Evolutionary conservation across 2,797 vertebrate genomes (phyloP).

Genomic region (Alca torda): DNA sequence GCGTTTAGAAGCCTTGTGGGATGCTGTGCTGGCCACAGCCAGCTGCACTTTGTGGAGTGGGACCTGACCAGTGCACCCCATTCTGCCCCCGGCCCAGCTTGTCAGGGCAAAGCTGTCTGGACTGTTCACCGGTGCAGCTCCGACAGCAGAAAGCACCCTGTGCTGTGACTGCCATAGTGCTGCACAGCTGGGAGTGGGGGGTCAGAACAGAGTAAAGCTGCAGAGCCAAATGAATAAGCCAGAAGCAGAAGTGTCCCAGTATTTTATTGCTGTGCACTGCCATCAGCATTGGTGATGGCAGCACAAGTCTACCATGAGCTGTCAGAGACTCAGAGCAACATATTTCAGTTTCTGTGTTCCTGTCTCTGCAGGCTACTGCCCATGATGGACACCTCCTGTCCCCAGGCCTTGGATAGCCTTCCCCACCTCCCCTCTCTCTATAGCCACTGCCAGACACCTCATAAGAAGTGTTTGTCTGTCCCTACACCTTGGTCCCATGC

Average conservation of each 20-base stretch:
- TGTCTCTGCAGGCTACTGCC: neutral
- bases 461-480: neutral
- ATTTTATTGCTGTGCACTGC: neutral
- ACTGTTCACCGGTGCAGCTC: neutral
- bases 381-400: neutral
- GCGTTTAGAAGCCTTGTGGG: neutral
- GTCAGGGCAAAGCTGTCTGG: neutral
- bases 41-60: neutral
- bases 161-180: too few species aligned
- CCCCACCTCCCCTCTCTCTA: neutral
- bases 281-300: neutral
- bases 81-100: neutral
- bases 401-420: neutral
- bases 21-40: neutral
- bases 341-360: neutral
- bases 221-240: neutral
- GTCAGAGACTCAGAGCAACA: neutral
- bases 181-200: accelerated
- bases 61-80: neutral
- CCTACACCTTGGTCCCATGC: neutral
- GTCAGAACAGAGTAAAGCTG: neutral
- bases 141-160: neutral
- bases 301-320: neutral
- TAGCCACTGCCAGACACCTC: neutral
- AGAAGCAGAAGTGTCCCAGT: neutral